Evolutionary conservation across 2,797 vertebrate genomes (phyloP).

Genomic region (Enteromius fasciolatus): DNA sequence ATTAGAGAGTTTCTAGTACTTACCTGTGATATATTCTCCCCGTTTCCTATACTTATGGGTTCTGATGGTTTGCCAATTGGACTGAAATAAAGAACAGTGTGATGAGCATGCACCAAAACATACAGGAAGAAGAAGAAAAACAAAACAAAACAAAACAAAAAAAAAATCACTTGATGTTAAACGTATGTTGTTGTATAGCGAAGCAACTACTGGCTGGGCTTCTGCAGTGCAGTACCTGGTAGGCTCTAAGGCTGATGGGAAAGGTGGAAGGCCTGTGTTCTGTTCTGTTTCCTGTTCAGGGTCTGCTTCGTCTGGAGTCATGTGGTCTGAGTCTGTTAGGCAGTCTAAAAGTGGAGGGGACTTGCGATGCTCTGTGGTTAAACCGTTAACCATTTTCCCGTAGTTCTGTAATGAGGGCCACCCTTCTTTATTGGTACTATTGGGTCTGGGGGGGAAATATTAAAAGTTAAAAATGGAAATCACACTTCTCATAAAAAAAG

Average conservation of each 20-base stretch:
- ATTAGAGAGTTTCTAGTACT: slow-evolving; percentile 36
- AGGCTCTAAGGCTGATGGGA: slow-evolving; percentile 61
- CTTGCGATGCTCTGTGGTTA: slow-evolving; percentile 80
- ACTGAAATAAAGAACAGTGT: slow-evolving; percentile 71
- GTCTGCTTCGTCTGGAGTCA: slow-evolving; percentile 80
- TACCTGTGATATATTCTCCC: slow-evolving; percentile 95
- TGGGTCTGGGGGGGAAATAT: slow-evolving; percentile 77
- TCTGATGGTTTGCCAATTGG: slow-evolving; percentile 95
- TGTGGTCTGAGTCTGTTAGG: slow-evolving; percentile 81
- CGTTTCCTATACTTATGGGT: slow-evolving; percentile 92
- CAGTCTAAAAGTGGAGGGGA: slow-evolving; percentile 82
- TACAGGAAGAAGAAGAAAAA: neutral
- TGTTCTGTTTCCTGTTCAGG: slow-evolving; percentile 70
- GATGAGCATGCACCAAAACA: neutral
- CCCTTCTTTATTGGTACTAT: slow-evolving; percentile 90
- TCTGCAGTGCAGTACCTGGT: slow-evolving; percentile 55
- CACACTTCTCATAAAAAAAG: neutral
- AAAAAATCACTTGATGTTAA: neutral
- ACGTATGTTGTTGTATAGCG: neutral
- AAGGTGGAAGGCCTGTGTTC: slow-evolving; percentile 76
- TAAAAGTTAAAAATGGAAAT: neutral
- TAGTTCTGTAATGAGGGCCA: slow-evolving; percentile 92
- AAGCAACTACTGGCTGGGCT: neutral
- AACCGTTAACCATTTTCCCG: slow-evolving; percentile 79
- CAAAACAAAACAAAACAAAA: no score